These are phyloP conservation scores for Eristalinus aeneus DNA, from an alignment of 2,888 invertebrate genomes.

Conservation along the genomic window DNA sequence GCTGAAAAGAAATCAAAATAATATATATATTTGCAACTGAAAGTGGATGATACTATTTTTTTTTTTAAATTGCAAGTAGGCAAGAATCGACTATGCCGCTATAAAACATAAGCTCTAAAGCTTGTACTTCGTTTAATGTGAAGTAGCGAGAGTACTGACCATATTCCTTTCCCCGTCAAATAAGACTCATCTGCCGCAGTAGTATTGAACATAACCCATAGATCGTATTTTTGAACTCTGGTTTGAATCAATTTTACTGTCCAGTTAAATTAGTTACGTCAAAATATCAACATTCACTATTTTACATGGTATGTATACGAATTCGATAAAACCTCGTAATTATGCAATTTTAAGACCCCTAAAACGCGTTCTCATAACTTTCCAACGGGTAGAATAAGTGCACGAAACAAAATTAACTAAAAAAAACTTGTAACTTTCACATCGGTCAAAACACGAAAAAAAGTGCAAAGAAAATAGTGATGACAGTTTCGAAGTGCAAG, in stretches of 20 bases:
- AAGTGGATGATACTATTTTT: no score
- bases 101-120: no score
- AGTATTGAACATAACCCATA: background rate
- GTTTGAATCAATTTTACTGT: conserved; percentile 57
- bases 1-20: background rate
- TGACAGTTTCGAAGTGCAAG: conserved; percentile 35
- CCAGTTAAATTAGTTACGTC: conserved; percentile 69
- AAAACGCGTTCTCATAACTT: background rate
- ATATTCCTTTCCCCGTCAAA: no score
- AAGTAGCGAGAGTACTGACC: no score
- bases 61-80: no score
- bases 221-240: conserved; percentile 35
- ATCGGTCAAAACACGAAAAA: conserved; percentile 15
- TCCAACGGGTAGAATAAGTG: background rate
- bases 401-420: background rate
- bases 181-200: no score
- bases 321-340: conserved; percentile 59
- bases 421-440: background rate
- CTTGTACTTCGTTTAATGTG: no score
- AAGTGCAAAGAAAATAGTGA: conserved; percentile 11
- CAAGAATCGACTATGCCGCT: no score
- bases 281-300: conserved; percentile 67
- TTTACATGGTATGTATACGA: conserved; percentile 69
- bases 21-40: no score
- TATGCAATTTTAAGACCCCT: conserved; percentile 57